These are phyloP conservation scores for Mareca penelope DNA, from an alignment of 2,797 vertebrate genomes.

Conservation along the genomic window DNA sequence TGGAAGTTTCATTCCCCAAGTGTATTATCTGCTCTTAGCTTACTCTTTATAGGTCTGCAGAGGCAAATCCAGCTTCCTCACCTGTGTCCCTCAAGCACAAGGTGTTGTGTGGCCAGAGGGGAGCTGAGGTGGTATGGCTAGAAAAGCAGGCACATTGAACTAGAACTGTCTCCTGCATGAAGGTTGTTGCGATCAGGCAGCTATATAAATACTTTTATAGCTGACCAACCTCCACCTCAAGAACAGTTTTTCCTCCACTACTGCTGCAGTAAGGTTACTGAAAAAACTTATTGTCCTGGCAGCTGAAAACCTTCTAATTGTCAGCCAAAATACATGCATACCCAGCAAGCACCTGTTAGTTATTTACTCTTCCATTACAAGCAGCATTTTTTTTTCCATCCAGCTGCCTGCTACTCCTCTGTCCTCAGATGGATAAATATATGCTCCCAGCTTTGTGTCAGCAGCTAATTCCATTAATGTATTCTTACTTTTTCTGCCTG, in stretches of 20 bases:
- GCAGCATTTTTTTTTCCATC: background rate
- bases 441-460: background rate
- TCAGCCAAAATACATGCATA: background rate
- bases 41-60: background rate
- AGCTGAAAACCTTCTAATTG: background rate
- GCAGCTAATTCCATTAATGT: background rate
- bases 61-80: background rate
- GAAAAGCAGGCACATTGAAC: fast-evolving
- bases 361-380: background rate
- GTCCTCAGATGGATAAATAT: background rate
- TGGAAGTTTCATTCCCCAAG: background rate
- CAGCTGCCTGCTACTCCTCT: background rate
- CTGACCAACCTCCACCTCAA: background rate
- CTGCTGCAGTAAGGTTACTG: background rate
- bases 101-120: fast-evolving
- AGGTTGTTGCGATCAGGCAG: background rate
- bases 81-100: background rate
- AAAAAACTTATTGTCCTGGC: background rate
- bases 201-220: background rate
- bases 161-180: background rate
- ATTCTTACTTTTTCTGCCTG: background rate
- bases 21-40: background rate
- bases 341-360: background rate
- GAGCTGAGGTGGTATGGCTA: fast-evolving
- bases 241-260: background rate